These are phyloP conservation scores for Perca fluviatilis DNA, from an alignment of 2,113 vertebrate genomes.

Conservation along the genomic window DNA sequence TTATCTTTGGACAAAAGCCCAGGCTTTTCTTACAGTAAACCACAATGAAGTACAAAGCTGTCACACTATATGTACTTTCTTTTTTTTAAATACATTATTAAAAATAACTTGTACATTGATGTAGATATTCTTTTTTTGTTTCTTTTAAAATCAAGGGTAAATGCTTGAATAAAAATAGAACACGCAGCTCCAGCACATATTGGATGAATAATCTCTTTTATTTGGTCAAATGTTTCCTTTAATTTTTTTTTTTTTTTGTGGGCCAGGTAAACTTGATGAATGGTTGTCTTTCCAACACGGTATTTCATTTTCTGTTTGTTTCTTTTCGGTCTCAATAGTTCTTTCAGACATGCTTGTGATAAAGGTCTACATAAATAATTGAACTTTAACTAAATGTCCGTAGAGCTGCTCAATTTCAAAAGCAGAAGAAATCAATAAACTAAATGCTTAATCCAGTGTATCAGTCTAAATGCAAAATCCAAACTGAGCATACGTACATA, in stretches of 20 bases:
- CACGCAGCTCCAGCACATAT: too few species aligned
- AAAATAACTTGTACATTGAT: neutral
- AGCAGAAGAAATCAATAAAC: neutral
- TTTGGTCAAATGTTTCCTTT: neutral
- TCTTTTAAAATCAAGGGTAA: neutral
- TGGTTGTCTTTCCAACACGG: neutral
- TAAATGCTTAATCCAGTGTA: neutral
- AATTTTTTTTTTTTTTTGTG: too few species aligned
- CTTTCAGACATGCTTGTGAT: neutral
- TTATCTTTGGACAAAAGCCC: neutral
- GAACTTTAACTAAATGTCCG: slow-evolving; percentile 11
- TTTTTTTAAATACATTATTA: neutral
- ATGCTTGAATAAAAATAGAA: neutral
- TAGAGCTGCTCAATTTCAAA: neutral
- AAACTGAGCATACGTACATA: neutral
- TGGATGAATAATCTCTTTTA: neutral
- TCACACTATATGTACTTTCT: neutral
- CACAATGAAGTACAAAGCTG: neutral
- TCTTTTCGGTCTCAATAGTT: neutral
- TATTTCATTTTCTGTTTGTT: neutral
- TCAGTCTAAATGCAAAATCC: neutral
- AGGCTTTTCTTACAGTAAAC: neutral
- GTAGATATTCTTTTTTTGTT: neutral
- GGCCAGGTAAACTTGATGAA: too few species aligned
- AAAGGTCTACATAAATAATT: neutral